These are phyloP conservation scores for Cepphus grylle DNA, from an alignment of 2,113 vertebrate genomes.

Conservation along the genomic window DNA sequence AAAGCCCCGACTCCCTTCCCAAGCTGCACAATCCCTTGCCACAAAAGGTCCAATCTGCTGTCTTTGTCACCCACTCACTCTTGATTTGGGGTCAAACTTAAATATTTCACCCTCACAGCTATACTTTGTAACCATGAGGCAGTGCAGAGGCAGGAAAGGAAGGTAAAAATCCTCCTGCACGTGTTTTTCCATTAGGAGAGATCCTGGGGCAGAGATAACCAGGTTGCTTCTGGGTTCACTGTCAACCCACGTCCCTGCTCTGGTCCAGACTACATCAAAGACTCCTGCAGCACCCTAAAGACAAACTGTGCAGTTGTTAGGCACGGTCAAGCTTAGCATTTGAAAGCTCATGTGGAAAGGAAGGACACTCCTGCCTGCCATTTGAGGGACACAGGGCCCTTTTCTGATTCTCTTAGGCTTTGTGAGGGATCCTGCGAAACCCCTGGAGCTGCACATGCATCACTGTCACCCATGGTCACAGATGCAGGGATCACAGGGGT, in stretches of 20 bases:
- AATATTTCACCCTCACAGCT: background rate
- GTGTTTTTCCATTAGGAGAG: background rate
- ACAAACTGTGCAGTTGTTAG: background rate
- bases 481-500: background rate
- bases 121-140: background rate
- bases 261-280: background rate
- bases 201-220: background rate
- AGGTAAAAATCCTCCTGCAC: background rate
- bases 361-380: background rate
- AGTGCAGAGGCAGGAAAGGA: background rate
- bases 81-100: background rate
- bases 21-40: accelerated
- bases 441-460: background rate
- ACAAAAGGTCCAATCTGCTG: background rate
- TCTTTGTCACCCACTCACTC: background rate
- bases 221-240: background rate
- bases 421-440: background rate
- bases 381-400: background rate
- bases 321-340: background rate
- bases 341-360: background rate
- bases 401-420: background rate
- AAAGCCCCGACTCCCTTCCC: background rate
- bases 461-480: background rate
- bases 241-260: background rate
- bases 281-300: background rate